Conservation (phyloP, 2,113 vertebrate genomes). For the Strigops habroptila region DNA sequence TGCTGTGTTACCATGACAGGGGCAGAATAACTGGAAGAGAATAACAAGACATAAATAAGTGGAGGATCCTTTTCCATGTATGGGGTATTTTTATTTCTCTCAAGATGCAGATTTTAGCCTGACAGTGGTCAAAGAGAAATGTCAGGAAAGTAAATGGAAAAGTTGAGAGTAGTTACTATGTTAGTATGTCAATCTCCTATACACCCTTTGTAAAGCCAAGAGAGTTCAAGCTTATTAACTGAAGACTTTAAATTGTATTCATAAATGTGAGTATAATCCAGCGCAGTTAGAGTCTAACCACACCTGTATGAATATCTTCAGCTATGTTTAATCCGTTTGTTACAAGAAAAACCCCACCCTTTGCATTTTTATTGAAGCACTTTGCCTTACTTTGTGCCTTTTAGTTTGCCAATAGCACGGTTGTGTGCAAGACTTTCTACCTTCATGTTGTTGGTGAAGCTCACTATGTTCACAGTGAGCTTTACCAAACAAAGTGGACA, state of each 20-base stretch:
- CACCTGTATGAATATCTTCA: conserved; percentile 19
- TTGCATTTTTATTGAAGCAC: background rate
- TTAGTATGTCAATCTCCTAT: background rate
- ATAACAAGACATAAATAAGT: background rate
- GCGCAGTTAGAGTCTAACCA: background rate
- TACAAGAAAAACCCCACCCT: background rate
- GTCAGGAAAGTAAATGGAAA: background rate
- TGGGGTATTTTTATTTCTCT: background rate
- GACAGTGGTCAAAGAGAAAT: conserved; percentile 3
- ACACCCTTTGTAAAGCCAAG: background rate
- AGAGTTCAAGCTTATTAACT: conserved; percentile 15
- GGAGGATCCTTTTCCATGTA: background rate
- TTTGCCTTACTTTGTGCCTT: background rate
- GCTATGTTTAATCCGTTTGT: background rate
- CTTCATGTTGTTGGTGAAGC: too few species aligned
- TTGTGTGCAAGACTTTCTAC: conserved; percentile 24
- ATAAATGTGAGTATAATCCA: conserved; percentile 5
- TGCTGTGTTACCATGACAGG: background rate
- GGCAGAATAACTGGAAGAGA: background rate
- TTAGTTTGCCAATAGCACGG: background rate
- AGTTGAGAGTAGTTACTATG: background rate
- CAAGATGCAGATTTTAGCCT: background rate
- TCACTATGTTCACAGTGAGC: background rate
- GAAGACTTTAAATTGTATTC: conserved; percentile 20
- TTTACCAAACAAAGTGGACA: background rate